Evolutionary conservation across 2,113 vertebrate genomes (phyloP), one percentile per base, ranked within the genome.

Genomic region (Otis tarda): DNA sequence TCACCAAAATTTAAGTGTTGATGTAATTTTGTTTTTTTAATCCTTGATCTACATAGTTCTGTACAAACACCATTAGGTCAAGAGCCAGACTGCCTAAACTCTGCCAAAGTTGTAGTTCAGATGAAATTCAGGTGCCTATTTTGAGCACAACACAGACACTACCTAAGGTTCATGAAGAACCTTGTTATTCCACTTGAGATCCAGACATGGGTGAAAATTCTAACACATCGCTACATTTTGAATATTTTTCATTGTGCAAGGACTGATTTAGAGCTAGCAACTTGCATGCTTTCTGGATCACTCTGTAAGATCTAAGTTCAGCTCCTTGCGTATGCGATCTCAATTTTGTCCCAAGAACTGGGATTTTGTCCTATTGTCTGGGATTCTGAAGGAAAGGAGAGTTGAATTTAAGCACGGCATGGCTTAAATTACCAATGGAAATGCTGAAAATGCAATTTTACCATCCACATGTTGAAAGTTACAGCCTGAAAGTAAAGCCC

Each of bases 181-280:
- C 2, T 81, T 45, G 3, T 59, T 77, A 47, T 56, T 89, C 73
- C 2, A 1, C 30, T 73, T 84, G 37, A 11, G 33, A 76, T 69
- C 8, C 59, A 77, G 49, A 60, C 6, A 28, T 0, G 2, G 4
- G 3, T 73, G 82, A 87, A 64, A 87, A 92, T 63, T 50, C 43
- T 52, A 63, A 77, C 15, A 33, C 6, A 13, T n/a, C 4, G 1
- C 14, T 69, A 37, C 0, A 0, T 65, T 77, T n/a, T 73, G 22
- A 73, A n/a, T 79, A 67, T 67, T 70, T 74, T 79, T 64, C 37
- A 59, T 60, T 73, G 71, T 76, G 12, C 39, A 73, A 68, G 80
- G 28, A 50, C 22, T 73, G 28, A 60, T 60, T 60, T 23, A 73
- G 39, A 64, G n/a, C 24, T 31, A 68, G 19, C 25, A 73, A 14